phyloP scores from a whole-genome alignment of 2,888 invertebrate genomes.

The Carabus problematicus region DNA sequence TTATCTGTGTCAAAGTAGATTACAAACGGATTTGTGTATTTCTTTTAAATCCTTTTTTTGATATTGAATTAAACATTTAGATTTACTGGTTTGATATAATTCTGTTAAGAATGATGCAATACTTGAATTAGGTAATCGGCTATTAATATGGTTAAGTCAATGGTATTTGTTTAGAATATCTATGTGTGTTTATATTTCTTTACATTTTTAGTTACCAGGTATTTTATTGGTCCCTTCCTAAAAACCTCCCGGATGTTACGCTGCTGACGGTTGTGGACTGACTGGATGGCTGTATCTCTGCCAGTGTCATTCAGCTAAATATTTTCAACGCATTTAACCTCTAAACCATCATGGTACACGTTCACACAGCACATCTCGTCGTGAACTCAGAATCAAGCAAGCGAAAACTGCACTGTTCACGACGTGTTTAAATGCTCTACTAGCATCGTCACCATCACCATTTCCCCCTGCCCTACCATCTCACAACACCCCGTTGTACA shows the following conservation, averaged over 20 bases:
- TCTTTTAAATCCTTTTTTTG: too few species aligned
- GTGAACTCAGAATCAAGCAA: slow-evolving; percentile 19
- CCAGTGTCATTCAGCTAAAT: slow-evolving; percentile 56
- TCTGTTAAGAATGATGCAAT: too few species aligned
- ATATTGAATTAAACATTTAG: too few species aligned
- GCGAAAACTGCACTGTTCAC: slow-evolving; percentile 35
- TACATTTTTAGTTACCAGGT: neutral
- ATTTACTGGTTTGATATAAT: too few species aligned
- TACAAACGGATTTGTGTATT: too few species aligned
- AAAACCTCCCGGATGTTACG: too few species aligned
- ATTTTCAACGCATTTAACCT: slow-evolving; percentile 58
- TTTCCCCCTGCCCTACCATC: neutral
- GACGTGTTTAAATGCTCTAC: slow-evolving; percentile 26
- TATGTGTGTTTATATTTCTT: neutral
- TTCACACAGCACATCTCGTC: slow-evolving; percentile 27
- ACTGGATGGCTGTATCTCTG: slow-evolving; percentile 37
- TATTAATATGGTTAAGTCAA: too few species aligned
- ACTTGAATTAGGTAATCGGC: too few species aligned
- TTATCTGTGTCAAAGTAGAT: too few species aligned
- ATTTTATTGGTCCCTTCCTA: neutral
- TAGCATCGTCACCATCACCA: slow-evolving; percentile 11
- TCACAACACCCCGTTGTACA: neutral
- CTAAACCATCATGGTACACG: slow-evolving; percentile 13
- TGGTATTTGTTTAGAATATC: neutral
- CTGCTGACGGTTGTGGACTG: too few species aligned